Evolutionary conservation across 2,113 vertebrate genomes (phyloP), one percentile per base, ranked within the genome.

Genomic region (Osmerus eperlanus): DNA sequence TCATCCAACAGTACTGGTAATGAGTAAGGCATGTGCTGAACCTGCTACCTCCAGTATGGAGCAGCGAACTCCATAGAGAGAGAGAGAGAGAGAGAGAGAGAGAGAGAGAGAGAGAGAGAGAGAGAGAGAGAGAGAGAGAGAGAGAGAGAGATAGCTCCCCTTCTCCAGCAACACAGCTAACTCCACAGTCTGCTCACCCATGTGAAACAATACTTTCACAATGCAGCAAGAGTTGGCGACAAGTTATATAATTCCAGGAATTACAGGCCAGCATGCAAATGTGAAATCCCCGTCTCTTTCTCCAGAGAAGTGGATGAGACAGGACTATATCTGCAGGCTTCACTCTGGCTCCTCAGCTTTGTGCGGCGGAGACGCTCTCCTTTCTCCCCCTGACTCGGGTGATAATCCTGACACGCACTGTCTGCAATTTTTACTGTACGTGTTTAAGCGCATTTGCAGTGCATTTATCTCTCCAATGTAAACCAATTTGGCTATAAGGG

Each of bases 401-500:
- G 88, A 88, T 92, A 92, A 92, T 92, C 91, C 91, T 90, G 88
- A 92, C 88, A 92, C 86, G 91, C 91, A 89, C 86, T 88, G 89
- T 92, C 91, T 91, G 91, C 91, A 92, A 91, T 92, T 91, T 91
- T 92, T 89, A 90, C 88, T 91, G 86, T 89, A 91, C 85, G 88
- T 85, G 82, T 92, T 92, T 91, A 92, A 92, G 91, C 91, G 88
- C 89, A 92, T 92, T 92, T 92, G 91, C 91, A 85, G 83, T 88
- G 90, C 89, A 91, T 92, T 92, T 92, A 91, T 91, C 91, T 90
- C 87, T 82, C 87, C 88, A 91, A 84, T 92, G 91, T 92, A 92
- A 92, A 92, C 91, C 91, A 92, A 91, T 92, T 92, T 92, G 81
- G 88, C 85, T 91, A 83, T 90, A 89, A 92, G 91, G 89, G 88